Conservation (phyloP, 2,888 invertebrate genomes). For the Euzophera pinguis region DNA sequence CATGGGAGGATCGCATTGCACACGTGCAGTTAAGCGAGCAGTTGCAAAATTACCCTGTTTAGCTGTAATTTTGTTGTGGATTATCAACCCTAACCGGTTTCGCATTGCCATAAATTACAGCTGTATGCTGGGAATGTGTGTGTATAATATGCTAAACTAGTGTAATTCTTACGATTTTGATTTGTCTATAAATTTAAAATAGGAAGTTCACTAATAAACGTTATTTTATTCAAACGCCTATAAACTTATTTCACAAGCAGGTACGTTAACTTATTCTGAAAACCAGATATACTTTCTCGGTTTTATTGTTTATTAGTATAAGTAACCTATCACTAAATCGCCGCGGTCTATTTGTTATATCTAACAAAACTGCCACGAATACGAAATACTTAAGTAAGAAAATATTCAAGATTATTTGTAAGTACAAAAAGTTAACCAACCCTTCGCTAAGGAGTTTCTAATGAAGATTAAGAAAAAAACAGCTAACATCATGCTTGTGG, state of each 20-base stretch:
- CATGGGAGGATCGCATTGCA: constrained; percentile 42
- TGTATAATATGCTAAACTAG: not conserved
- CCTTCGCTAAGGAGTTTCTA: constrained; percentile 19
- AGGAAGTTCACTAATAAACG: too few relatives aligned
- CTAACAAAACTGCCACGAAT: too few relatives aligned
- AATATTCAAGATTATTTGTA: not conserved
- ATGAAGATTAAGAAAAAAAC: constrained; percentile 24
- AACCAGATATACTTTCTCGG: too few relatives aligned
- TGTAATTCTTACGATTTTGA: too few relatives aligned
- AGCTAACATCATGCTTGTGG: constrained; percentile 34
- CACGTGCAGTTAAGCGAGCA: constrained; percentile 50
- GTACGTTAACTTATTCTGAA: too few relatives aligned
- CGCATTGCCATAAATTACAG: not conserved
- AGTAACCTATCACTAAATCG: too few relatives aligned
- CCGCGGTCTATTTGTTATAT: too few relatives aligned
- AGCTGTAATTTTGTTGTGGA: constrained; percentile 29
- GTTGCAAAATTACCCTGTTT: constrained; percentile 42
- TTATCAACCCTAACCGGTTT: not conserved
- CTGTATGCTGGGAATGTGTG: not conserved
- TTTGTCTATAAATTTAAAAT: too few relatives aligned
- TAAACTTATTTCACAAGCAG: too few relatives aligned
- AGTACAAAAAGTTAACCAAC: not conserved
- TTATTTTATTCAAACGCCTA: too few relatives aligned
- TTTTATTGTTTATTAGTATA: too few relatives aligned
- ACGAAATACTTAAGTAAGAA: too few relatives aligned